Evolutionary conservation across 2,797 vertebrate genomes (phyloP).

Genomic region (Ctenochaetus hawaiiensis): DNA sequence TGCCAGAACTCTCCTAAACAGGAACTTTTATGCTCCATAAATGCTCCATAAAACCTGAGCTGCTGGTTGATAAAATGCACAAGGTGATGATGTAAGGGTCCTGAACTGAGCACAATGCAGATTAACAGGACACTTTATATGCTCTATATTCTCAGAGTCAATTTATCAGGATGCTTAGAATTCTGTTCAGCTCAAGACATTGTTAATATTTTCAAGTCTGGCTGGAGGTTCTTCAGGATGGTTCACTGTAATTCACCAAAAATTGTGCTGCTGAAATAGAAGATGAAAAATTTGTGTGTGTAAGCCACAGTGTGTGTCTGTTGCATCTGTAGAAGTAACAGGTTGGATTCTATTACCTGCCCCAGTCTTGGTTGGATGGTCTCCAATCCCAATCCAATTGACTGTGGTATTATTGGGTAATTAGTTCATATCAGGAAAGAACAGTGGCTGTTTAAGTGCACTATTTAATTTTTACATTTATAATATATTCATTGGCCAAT

Average conservation of each 20-base stretch:
- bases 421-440: slow-evolving; percentile 22
- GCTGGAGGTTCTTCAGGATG: neutral
- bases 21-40: slow-evolving; percentile 24
- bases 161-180: slow-evolving; percentile 29
- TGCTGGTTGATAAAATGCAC: slow-evolving; percentile 15
- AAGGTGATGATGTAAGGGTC: slow-evolving; percentile 35
- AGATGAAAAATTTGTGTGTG: neutral
- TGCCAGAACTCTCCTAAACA: slow-evolving; percentile 11
- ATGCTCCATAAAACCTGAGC: slow-evolving; percentile 38
- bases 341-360: slow-evolving; percentile 30
- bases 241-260: slow-evolving; percentile 18
- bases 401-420: slow-evolving; percentile 31
- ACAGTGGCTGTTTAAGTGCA: slow-evolving; percentile 16
- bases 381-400: slow-evolving; percentile 41
- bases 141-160: slow-evolving; percentile 30
- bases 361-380: slow-evolving; percentile 43
- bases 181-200: neutral
- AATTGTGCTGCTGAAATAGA: slow-evolving; percentile 4
- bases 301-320: slow-evolving; percentile 13
- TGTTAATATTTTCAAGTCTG: neutral
- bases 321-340: slow-evolving; percentile 21
- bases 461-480: slow-evolving; percentile 33
- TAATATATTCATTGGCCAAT: slow-evolving; percentile 22
- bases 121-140: slow-evolving; percentile 28
- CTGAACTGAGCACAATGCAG: slow-evolving; percentile 34